phyloP scores from a whole-genome alignment of 2,797 vertebrate genomes.

The Phalanger gymnotis region DNA sequence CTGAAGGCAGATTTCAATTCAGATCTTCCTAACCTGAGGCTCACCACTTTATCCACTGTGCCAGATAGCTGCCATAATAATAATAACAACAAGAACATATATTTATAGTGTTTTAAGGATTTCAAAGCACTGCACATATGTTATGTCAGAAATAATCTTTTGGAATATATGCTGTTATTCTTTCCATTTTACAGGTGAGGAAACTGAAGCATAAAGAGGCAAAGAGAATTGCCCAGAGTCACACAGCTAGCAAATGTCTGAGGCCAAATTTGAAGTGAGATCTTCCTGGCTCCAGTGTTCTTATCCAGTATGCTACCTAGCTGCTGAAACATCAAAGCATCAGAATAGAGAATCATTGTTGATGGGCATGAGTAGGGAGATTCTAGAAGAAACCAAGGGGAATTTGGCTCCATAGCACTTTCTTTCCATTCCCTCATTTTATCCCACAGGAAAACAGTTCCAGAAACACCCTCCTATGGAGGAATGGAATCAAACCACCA shows the following conservation, averaged over 20 bases:
- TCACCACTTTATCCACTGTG: too few relatives aligned
- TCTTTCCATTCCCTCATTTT: background rate
- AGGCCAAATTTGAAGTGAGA: background rate
- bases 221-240: background rate
- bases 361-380: background rate
- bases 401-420: too few relatives aligned
- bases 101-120: background rate
- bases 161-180: background rate
- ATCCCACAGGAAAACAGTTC: background rate
- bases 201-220: background rate
- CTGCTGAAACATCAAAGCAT: background rate
- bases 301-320: background rate
- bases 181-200: background rate
- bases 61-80: background rate
- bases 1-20: too few relatives aligned
- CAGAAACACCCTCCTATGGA: conserved; percentile 24
- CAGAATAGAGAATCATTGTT: background rate
- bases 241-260: background rate
- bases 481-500: conserved; percentile 55
- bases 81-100: too few relatives aligned
- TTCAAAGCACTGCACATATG: background rate
- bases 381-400: background rate
- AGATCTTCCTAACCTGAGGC: too few relatives aligned
- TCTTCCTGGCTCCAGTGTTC: background rate
- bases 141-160: background rate